Evolutionary conservation across 2,113 vertebrate genomes (phyloP).

Genomic region (Hemicordylus capensis): DNA sequence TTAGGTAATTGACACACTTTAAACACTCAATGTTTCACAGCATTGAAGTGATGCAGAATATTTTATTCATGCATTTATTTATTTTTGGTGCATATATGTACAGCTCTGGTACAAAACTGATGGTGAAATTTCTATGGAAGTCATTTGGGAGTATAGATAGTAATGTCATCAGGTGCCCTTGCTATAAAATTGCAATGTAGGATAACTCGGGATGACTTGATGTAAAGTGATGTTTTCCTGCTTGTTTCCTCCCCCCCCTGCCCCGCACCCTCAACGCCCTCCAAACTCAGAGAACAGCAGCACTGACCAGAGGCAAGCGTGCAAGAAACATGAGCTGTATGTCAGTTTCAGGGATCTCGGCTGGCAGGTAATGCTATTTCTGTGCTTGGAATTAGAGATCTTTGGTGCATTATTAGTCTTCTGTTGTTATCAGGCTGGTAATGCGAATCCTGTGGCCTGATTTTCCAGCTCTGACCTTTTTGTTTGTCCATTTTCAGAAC

Average conservation of each 20-base stretch:
- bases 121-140: not conserved
- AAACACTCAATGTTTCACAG: too few relatives aligned
- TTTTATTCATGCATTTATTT: too few relatives aligned
- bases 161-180: not conserved
- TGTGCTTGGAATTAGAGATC: accelerated
- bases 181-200: too few relatives aligned
- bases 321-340: constrained; percentile 95
- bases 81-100: not conserved
- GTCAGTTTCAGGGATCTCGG: constrained; percentile 97
- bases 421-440: not conserved
- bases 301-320: constrained; percentile 91
- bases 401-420: not conserved
- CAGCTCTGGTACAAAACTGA: not conserved
- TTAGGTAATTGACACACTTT: too few relatives aligned
- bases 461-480: not conserved
- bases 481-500: not conserved
- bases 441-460: not conserved
- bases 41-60: not conserved
- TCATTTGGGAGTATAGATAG: not conserved
- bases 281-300: constrained; percentile 89
- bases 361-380: constrained; percentile 87
- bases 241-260: not conserved
- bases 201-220: not conserved
- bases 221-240: not conserved
- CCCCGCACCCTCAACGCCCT: not conserved